Conservation (phyloP, 2,797 vertebrate genomes). For the Huso huso region DNA sequence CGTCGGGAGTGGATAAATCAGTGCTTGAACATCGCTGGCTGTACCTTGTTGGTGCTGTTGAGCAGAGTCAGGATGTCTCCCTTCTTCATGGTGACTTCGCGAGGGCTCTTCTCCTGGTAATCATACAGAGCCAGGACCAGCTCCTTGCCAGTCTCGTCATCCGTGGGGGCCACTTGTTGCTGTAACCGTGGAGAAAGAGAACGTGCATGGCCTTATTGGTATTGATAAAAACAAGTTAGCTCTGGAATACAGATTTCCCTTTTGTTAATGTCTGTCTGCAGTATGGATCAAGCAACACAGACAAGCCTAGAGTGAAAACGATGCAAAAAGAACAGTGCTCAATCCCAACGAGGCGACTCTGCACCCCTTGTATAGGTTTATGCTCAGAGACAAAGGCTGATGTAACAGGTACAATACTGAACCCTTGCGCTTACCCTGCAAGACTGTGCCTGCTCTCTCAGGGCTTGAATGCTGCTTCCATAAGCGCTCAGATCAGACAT, state of each 20-base stretch:
- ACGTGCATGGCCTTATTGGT: background rate
- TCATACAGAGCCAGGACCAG: conserved; percentile 92
- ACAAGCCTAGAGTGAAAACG: too few species aligned
- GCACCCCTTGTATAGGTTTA: background rate
- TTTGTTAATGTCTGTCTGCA: background rate
- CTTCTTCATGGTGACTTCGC: conserved; percentile 98
- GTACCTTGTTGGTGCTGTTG: conserved; percentile 97
- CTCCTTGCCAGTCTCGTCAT: conserved; percentile 96
- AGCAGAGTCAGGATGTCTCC: conserved; percentile 93
- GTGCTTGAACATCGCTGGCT: background rate
- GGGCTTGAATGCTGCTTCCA: conserved; percentile 86
- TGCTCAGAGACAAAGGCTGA: background rate
- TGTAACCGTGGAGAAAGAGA: conserved; percentile 33
- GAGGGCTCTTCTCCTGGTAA: conserved; percentile 97
- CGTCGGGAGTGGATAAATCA: background rate
- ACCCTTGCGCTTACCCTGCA: conserved; percentile 75
- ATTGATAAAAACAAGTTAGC: background rate
- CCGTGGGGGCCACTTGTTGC: conserved; percentile 99
- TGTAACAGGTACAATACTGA: background rate
- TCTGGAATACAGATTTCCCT: background rate
- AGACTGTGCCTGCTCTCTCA: conserved; percentile 88
- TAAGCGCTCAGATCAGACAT: conserved; percentile 96
- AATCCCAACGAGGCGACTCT: background rate
- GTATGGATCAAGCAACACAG: too few species aligned
- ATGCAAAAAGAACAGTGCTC: background rate